phyloP scores from a whole-genome alignment of 1,140 invertebrate genomes.

The Arion vulgaris region DNA sequence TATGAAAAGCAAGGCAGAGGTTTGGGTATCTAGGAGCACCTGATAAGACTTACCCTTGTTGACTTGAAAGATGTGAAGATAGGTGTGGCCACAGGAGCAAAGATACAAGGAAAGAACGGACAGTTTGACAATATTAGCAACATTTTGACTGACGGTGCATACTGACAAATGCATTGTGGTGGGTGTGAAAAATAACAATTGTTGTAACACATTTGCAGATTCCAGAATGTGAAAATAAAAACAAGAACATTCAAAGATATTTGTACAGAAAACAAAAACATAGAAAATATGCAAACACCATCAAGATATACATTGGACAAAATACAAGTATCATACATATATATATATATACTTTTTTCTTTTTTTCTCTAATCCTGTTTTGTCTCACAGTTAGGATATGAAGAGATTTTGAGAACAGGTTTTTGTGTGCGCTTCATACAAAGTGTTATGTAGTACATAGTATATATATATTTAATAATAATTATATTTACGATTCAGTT shows the following conservation, averaged over 20 bases:
- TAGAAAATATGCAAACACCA: too few relatives aligned
- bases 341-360: too few relatives aligned
- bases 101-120: slow-evolving; percentile 9
- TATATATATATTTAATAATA: too few relatives aligned
- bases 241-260: background rate
- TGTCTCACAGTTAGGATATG: too few relatives aligned
- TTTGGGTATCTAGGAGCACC: background rate
- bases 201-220: background rate
- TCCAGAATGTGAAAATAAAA: background rate
- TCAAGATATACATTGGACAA: too few relatives aligned
- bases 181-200: background rate
- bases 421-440: too few relatives aligned
- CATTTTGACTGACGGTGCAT: background rate
- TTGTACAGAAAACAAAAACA: too few relatives aligned
- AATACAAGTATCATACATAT: too few relatives aligned
- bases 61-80: slow-evolving; percentile 15
- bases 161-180: background rate
- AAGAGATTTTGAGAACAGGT: too few relatives aligned
- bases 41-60: slow-evolving; percentile 35
- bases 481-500: too few relatives aligned
- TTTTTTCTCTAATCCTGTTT: too few relatives aligned
- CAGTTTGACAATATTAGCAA: slow-evolving; percentile 12
- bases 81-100: slow-evolving; percentile 31
- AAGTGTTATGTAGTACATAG: too few relatives aligned
- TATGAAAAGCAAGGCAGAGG: background rate